Base-by-base conservation (phyloP, 1,140 invertebrate genomes). In the Carcinoscorpius rotundicauda region DNA sequence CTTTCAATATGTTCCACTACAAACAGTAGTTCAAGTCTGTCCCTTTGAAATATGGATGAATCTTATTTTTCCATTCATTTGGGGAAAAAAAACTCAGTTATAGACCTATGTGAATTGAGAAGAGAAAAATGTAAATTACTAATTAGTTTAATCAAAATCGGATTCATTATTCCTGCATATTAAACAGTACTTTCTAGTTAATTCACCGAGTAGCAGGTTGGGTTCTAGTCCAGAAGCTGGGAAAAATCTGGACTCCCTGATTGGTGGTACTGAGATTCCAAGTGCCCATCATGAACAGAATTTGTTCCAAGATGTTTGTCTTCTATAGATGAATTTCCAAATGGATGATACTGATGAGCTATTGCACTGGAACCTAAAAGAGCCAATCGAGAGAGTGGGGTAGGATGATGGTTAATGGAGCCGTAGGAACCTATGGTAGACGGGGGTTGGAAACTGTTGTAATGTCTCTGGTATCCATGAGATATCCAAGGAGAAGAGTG, bases 161-260 rank as follows among this genome's bases (percentile, higher is more conserved):
- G 29, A 29, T 29, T 29, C 29, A 29, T 29, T 29, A 29, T 29
- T 29, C 29, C 29, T 29, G 29, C 29, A 29, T 29, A 1, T 29
- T 29, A 29, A 29, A 29, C 29, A 29, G 29, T 29, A 29, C 29
- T 29, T 29, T 29, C 29, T 29, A 29, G 29, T 29, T 29, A 29
- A 29, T 29, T 29, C 29, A 29, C 29, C 29, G 2, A 29, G 29
- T 29, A 29, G 29, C 29, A 29, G 29, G 53, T 55, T 55, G 6
- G 53, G 6, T 55, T 55, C n/a, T 61, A 69, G 61, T 69, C 68
- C 9, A 69, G 60, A 50, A 69, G 56, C 58, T 69, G 68, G 65
- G 68, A 66, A 51, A 69, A 69, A 67, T 69, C 68, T 53, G 68
- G 68, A 62, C 66, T 69, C 50, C 65, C 65, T 53, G 63, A 64